Percentiles rank a stretch among this genome's conserved stretches.
Conservation (phyloP, 1,140 invertebrate species). For the Achroia grisella region DNA sequence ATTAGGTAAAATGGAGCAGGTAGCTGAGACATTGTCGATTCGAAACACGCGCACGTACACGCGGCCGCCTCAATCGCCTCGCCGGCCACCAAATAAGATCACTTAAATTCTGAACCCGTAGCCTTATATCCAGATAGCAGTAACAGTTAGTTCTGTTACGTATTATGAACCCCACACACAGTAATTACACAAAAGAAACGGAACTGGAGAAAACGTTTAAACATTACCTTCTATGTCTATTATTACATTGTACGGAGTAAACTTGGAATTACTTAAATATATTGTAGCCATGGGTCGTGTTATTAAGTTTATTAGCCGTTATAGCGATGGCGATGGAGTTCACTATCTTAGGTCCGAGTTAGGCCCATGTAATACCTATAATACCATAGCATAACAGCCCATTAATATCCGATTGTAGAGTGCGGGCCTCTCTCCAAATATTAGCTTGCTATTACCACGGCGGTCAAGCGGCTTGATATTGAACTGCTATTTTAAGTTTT, state of each 20-base stretch:
- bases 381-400: too few relatives aligned
- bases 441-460: too few relatives aligned
- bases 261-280: slow-evolving; percentile 23
- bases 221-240: slow-evolving; percentile 25
- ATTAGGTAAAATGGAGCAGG: slow-evolving; percentile 38
- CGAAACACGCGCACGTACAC: slow-evolving; percentile 29
- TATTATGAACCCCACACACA: slow-evolving; percentile 32
- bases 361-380: neutral
- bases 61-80: slow-evolving; percentile 30
- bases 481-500: too few relatives aligned
- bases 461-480: too few relatives aligned
- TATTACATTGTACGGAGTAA: slow-evolving; percentile 16
- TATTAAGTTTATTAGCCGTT: slow-evolving; percentile 31
- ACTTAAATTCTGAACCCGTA: slow-evolving; percentile 48
- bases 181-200: slow-evolving; percentile 52
- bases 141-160: slow-evolving; percentile 36
- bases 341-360: slow-evolving; percentile 7
- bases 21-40: slow-evolving; percentile 34
- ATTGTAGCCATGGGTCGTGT: slow-evolving; percentile 18
- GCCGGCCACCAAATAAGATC: slow-evolving; percentile 42
- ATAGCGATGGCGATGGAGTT: slow-evolving; percentile 10
- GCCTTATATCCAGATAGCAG: slow-evolving; percentile 35
- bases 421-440: too few relatives aligned
- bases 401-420: too few relatives aligned
- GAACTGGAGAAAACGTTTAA: slow-evolving; percentile 35